Evolutionary conservation across 2,797 vertebrate genomes (phyloP), one percentile per base, ranked within the genome.

Genomic region (Labroides dimidiatus): DNA sequence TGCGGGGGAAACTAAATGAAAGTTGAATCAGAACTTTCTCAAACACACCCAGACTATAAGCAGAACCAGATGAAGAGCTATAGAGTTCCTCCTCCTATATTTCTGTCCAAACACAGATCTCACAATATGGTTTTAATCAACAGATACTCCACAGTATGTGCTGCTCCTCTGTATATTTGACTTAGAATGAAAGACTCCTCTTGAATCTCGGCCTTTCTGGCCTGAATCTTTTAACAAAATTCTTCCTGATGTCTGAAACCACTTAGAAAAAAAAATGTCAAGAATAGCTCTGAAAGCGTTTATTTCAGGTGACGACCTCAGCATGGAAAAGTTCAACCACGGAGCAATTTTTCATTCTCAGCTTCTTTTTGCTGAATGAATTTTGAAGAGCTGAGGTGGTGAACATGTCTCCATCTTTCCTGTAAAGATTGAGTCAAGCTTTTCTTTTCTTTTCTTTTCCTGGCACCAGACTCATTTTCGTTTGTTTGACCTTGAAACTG

Each of bases 41-140:
- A 17, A 66, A 60, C 75, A 63, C 37, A 43, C 71, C 75, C 82
- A 80, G 56, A 39, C 61, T 53, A 9, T 87, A 90, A 92, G 78
- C 62, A 69, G 61, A 87, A 84, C 72, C 89, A 90, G 82, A 88
- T 92, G 89, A 57, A 58, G 66, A 61, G 57, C 69, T 66, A 60
- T 77, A 75, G 70, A 82, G 70, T 84, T 86, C 50, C 68, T 63
- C 13, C 27, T 72, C 39, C 39, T 70, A 19, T 60, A 41, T 66
- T 54, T 24, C 42, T 54, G 19, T 76, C 17, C 54, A 54, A 73
- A 58, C 57, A 63, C 43, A 71, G 77, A 79, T 81, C 70, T 71
- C 72, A 77, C 65, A 79, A 67, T 55, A 66, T 78, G 56, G 8
- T 47, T 75, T 80, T 44, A 48, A 69, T 81, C 67, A 45, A 45